Evolutionary conservation across 2,797 vertebrate genomes (phyloP), one percentile per base, ranked within the genome.

Genomic region (Heliangelus exortis): DNA sequence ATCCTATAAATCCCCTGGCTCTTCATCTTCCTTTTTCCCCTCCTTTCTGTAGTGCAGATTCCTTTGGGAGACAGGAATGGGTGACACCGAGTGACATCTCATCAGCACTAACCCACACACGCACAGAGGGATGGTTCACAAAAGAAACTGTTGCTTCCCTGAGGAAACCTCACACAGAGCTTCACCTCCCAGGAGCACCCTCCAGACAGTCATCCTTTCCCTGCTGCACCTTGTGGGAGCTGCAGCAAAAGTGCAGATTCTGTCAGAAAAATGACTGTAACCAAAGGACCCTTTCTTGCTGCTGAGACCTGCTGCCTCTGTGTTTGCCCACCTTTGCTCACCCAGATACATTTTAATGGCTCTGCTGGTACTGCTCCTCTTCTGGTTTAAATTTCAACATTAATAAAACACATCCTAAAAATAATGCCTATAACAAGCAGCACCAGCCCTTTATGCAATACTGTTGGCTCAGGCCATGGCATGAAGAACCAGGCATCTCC

Each of bases 341-440:
- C 83, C 84, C 81, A 93, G 63, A 75, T 86, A 63, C 22, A 72
- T 90, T 85, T 88, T 90, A 96, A 93, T 50, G 50, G 55, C 57
- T 84, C 89, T 89, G 51, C 36, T 80, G 76, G 72, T 76, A 53
- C 72, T 51, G 13, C 23, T 91, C 29, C 34, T 92, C 34, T 77
- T 59, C 66, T 55, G 47, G 10, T 88, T 91, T 54, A 8, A 36
- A 81, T 77, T 63, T 34, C 76, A 61, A 34, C 65, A 53, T 71
- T 74, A 94, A 81, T 79, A 90, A 91, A 93, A 59, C 66, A 79
- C 34, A 5, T 81, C 81, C 47, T 69, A 58, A 78, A 87, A 87
- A 59, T 34, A 81, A 84, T 8, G 31, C 59, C 41, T 69, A 33
- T 31, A 69, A n/a, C 43, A 25, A 84, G 39, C 39, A 82, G 25